A percentile compares a stretch with the other conserved stretches of the same genome.
Conservation (phyloP, 2,797 vertebrate species). For the Chloroceryle amazona region DNA sequence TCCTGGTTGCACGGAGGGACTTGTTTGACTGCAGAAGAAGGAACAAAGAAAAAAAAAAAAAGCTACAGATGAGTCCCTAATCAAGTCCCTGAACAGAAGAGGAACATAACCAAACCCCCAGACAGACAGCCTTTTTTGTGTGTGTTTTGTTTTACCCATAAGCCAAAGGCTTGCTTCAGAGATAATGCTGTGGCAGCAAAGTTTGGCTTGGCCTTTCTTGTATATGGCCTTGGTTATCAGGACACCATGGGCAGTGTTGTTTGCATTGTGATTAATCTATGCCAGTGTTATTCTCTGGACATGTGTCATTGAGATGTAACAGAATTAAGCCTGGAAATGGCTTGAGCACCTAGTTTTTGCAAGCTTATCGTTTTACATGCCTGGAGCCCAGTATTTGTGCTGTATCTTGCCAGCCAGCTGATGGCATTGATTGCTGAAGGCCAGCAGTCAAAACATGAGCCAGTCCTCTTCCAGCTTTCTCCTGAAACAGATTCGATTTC, state of each 20-base stretch:
- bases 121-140: too few species aligned
- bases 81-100: background rate
- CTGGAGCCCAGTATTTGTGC: background rate
- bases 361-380: background rate
- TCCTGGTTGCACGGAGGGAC: background rate
- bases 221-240: background rate
- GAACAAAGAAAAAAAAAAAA: background rate
- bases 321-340: background rate
- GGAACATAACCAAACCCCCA: background rate
- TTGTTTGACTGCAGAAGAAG: background rate
- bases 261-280: background rate
- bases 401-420: background rate
- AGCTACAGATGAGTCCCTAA: background rate
- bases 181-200: background rate
- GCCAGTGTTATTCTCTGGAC: background rate
- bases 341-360: background rate
- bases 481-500: background rate
- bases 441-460: conserved; percentile 7
- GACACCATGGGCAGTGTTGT: background rate
- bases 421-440: background rate
- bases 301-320: background rate
- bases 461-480: conserved; percentile 7
- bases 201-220: background rate
- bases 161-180: background rate
- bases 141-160: background rate